Evolutionary conservation across 2,113 vertebrate species (phyloP), one percentile per base, ranked within the genome.

Genomic region (Rhagologus leucostigma): DNA sequence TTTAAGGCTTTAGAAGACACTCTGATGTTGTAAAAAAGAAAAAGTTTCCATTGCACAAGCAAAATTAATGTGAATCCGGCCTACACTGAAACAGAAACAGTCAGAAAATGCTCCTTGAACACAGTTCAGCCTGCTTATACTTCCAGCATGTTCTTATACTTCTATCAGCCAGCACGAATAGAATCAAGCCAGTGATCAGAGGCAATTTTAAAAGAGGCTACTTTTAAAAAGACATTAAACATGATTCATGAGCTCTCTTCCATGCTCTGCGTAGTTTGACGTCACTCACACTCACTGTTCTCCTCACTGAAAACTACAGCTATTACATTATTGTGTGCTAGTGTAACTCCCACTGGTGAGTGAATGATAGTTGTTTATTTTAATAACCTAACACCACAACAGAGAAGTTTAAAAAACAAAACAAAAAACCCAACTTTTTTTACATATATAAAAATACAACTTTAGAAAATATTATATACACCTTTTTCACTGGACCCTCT

Each of bases 401-500:
- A 84, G 32, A 70, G 33, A 64, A 89, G 17, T 32, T 42, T 17
- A 62, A 79, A 78, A 37, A 33, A 11, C 16, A 13, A 67, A 68
- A 8, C 7, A 71, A 26, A n/a, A 60, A 1, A 0, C 4, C 7
- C 35, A 69, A 32, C 6, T 21, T 20, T 30, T 63, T 84, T 64
- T 10, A 67, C 12, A n/a, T 10, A 57, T 6, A 62, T 7, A 29
- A 47, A 65, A 71, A 44, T 21, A 79, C 8, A 52, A 62, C 42
- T 19, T 23, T 6, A 33, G 46, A 24, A 60, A n/a, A n/a, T 47
- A n/a, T 24, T 33, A 37, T 80, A 67, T 2, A 69, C 46, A 97
- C 98, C 97, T 96, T 97, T 97, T 55, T 96, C 96, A 71, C 39
- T 56, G 37, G 94, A 89, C 30, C 79, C 89, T 95, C 97, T 98